phyloP scores from a whole-genome alignment of 2,888 invertebrate species.

The Cheilosia vernalis region DNA sequence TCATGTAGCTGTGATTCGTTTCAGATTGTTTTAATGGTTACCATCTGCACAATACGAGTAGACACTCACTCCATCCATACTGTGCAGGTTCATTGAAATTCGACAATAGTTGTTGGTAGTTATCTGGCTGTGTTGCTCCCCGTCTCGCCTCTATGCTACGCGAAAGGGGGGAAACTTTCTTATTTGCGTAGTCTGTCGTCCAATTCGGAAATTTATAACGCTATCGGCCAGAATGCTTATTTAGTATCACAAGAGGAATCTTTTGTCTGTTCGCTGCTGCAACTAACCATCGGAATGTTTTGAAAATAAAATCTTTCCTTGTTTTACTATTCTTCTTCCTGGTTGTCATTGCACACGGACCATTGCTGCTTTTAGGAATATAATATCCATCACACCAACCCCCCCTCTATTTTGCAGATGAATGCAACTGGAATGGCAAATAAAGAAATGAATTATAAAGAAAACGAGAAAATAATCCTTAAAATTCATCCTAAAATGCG shows the following conservation, averaged over 20 bases:
- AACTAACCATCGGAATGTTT: slow-evolving; percentile 48
- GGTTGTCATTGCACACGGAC: slow-evolving; percentile 38
- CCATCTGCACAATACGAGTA: slow-evolving; percentile 11
- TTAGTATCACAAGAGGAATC: slow-evolving; percentile 51
- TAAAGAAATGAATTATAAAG: slow-evolving; percentile 63
- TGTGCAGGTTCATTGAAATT: slow-evolving; percentile 40
- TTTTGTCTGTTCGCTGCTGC: slow-evolving; percentile 40
- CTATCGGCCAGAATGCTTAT: slow-evolving; percentile 60
- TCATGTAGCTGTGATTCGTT: slow-evolving; percentile 38
- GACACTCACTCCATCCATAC: neutral
- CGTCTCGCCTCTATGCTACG: neutral
- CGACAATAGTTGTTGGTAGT: slow-evolving; percentile 37
- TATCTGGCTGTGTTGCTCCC: slow-evolving; percentile 20
- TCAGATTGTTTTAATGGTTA: slow-evolving; percentile 29
- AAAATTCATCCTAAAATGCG: slow-evolving; percentile 49
- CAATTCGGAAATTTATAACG: slow-evolving; percentile 48
- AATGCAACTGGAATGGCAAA: slow-evolving; percentile 48
- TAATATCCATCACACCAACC: neutral
- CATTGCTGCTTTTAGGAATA: slow-evolving; percentile 18
- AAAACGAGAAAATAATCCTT: slow-evolving; percentile 65
- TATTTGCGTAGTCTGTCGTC: slow-evolving; percentile 13
- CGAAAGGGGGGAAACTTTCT: slow-evolving; percentile 22
- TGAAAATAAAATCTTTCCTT: slow-evolving; percentile 26
- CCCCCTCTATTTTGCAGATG: slow-evolving; percentile 2
- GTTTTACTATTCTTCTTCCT: neutral